These are phyloP conservation scores for Fragariocoptes setiger DNA, from an alignment of 1,140 invertebrate genomes.

Conservation along the genomic window DNA sequence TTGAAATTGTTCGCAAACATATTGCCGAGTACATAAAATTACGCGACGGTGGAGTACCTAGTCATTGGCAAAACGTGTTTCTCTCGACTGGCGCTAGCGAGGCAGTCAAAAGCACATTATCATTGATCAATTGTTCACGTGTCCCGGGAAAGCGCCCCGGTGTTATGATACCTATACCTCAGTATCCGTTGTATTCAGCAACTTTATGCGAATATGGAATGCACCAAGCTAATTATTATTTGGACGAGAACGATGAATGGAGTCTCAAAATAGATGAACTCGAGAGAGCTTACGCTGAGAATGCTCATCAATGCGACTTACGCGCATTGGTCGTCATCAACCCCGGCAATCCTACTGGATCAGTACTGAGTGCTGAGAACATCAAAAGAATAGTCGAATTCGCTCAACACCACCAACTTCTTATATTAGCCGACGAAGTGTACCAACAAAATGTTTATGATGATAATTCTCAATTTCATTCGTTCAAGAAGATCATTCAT, in stretches of 20 bases:
- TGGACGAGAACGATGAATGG: slow-evolving; percentile 71
- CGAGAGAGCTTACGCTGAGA: slow-evolving; percentile 36
- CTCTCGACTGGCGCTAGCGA: slow-evolving; percentile 65
- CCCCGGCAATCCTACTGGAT: slow-evolving; percentile 84
- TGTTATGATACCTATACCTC: slow-evolving; percentile 86
- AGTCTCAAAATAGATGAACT: slow-evolving; percentile 44
- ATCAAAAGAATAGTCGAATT: slow-evolving; percentile 76
- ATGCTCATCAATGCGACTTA: slow-evolving; percentile 31
- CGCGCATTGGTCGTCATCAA: slow-evolving; percentile 80
- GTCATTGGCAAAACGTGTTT: slow-evolving; percentile 43
- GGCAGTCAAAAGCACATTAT: slow-evolving; percentile 33
- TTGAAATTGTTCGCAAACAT: slow-evolving; percentile 62
- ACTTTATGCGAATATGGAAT: slow-evolving; percentile 65
- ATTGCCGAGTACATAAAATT: slow-evolving; percentile 55
- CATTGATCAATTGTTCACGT: slow-evolving; percentile 7
- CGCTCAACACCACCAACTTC: slow-evolving; percentile 48
- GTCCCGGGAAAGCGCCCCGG: slow-evolving; percentile 28
- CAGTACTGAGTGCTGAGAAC: slow-evolving; percentile 56
- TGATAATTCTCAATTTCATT: slow-evolving; percentile 48
- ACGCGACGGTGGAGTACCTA: slow-evolving; percentile 44
- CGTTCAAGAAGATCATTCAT: slow-evolving; percentile 65
- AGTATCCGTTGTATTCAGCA: slow-evolving; percentile 90
- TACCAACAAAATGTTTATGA: slow-evolving; percentile 85
- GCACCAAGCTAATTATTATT: slow-evolving; percentile 51
- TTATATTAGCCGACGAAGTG: slow-evolving; percentile 74